Base-by-base conservation (phyloP, 2,888 invertebrate genomes). In the Lucinisca nassula region DNA sequence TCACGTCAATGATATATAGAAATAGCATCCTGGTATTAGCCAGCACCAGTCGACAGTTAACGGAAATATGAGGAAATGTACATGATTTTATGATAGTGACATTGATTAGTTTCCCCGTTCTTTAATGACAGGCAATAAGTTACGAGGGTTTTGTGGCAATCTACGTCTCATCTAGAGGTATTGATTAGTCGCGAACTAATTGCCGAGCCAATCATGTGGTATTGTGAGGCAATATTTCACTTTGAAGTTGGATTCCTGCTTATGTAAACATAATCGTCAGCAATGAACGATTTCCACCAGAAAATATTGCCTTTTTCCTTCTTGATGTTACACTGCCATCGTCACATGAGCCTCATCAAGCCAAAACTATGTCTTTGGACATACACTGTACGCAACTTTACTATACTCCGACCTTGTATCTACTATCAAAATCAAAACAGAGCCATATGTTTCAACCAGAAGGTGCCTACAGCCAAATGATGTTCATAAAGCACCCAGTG, bases 191-290 rank as follows among this genome's bases (percentile, higher is more conserved):
- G 40, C 79, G 84, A 80, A 84, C 90, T 90, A 90, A 90, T 90
- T 90, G 90, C 84, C 27, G 79, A 73, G 58, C 85, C 87, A 90
- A 88, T 90, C 90, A 87, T 87, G 79, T 75, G 70, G 88, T 84
- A 88, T 90, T 90, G 90, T 90, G 85, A 76, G 74, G 67, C 91
- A 91, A 91, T 92, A 89, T 90, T 89, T 89, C 90, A 91, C 92
- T 84, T 87, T 88, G 91, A 91, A 90, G 91, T 87, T 89, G 83
- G 49, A 55, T 84, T 78, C 82, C 81, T 45, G 81, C 91, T 87
- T 88, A 90, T 86, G 90, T 87, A 90, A 90, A 90, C 90, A 90
- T 85, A 70, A 80, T 82, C 79, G 67, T 49, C 77, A 84, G 87
- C 88, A 79, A 84, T 87, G 83, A 86, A 87, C 87, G 73, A 86